Evolutionary conservation across 2,888 invertebrate genomes (phyloP).

Genomic region (Adelognathus sp.): DNA sequence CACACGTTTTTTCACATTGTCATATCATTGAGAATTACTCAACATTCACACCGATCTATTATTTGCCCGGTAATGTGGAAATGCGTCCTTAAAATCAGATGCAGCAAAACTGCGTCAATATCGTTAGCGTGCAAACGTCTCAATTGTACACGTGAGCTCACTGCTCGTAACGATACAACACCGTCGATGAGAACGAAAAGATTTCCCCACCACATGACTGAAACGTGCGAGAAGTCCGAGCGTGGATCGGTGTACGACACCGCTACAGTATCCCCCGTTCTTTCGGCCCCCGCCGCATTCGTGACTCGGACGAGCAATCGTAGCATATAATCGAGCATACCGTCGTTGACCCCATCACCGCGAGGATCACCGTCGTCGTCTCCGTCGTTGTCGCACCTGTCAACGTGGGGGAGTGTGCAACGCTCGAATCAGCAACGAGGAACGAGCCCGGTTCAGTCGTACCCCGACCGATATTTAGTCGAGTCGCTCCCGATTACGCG

Average conservation of each 20-base stretch:
- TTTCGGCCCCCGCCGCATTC: neutral
- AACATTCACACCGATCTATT: no score
- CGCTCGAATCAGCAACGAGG: neutral
- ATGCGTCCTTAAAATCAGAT: no score
- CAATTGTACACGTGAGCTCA: no score
- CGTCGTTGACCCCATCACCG: slow-evolving; percentile 67
- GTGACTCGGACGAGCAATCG: slow-evolving; percentile 15
- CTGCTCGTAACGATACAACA: no score
- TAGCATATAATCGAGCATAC: slow-evolving; percentile 61
- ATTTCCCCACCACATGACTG: slow-evolving; percentile 31
- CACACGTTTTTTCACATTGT: no score
- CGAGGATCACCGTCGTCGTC: slow-evolving; percentile 59
- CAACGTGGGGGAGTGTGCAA: neutral
- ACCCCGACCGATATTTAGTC: no score
- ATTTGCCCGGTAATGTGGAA: no score
- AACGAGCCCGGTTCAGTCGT: no score
- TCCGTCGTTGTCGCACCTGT: neutral
- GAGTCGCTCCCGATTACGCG: no score
- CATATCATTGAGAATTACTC: no score
- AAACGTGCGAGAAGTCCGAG: neutral
- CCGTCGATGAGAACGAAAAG: neutral
- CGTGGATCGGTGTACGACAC: slow-evolving; percentile 7
- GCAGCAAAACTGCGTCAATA: no score
- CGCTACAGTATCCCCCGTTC: neutral
- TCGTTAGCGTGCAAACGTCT: no score